Evolutionary conservation across 2,888 invertebrate genomes (phyloP), one percentile per base, ranked within the genome.

Genomic region (Galerucella nymphaeae): DNA sequence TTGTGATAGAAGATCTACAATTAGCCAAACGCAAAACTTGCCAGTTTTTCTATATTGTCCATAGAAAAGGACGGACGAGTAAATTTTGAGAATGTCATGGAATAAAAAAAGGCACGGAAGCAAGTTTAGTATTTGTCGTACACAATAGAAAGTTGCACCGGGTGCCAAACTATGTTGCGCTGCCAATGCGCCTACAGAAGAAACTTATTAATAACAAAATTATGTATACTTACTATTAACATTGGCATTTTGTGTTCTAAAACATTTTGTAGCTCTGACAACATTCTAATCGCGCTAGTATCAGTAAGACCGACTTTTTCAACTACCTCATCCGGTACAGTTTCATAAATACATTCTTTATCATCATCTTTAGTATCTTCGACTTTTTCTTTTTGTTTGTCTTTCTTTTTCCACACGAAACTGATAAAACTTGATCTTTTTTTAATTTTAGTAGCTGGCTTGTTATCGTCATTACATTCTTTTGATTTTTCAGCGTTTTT

Each of bases 181-280:
- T n/a, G n/a, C n/a, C 23, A 3, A 23, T 23, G 23, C 23, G 23
- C 23, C 2, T 23, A 23, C 23, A 45, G 62, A 5, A 38, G 23
- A 30, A 38, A 38, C 30, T 38, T 38, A 9, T 38, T 38, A 38
- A 38, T 38, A 38, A 30, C 30, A 30, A 38, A 38, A 38, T 2
- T 14, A 64, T 0, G 10, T 11, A 1, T 66, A 76, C 74, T 80
- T 75, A 82, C 84, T 74, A 80, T 78, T 45, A 83, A 70, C 23
- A 75, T 65, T 14, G 77, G 73, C 73, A 81, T 82, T 71, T 83
- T 81, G 14, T 71, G 75, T 73, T 83, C 82, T 45, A 85, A 76
- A 48, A 84, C 82, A 70, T 82, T 78, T 55, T 84, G 83, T 57
- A 85, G 71, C 58, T 84, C 83, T 1, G 77, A 75, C n/a, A 84